These are phyloP conservation scores for Cyclophora albipunctata DNA, from an alignment of 2,888 invertebrate species.

Conservation along the genomic window DNA sequence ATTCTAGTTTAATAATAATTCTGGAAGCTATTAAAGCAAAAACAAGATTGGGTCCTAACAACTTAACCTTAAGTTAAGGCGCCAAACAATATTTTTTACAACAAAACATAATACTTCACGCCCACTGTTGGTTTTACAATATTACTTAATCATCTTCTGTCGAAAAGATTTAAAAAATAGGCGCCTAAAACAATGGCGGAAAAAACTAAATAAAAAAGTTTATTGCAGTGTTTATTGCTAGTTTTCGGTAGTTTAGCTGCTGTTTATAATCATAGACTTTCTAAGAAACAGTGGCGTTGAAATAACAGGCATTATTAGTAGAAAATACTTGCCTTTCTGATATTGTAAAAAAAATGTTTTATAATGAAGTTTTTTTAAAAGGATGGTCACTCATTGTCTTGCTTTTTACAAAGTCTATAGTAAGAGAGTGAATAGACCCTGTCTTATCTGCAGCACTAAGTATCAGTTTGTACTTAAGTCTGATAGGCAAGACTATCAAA, in stretches of 20 bases:
- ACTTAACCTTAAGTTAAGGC: conserved; percentile 22
- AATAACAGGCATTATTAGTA: too few species aligned
- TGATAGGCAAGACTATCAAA: too few species aligned
- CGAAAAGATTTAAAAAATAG: conserved; percentile 38
- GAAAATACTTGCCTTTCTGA: too few species aligned
- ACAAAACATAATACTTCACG: conserved; percentile 43
- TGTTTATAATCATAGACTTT: conserved; percentile 34
- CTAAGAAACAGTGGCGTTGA: conserved; percentile 21
- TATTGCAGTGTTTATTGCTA: conserved; percentile 36
- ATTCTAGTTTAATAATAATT: too few species aligned
- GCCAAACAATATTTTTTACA: conserved; percentile 30
- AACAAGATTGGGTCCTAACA: conserved; percentile 12
- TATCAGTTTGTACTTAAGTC: too few species aligned
- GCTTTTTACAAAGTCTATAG: too few species aligned
- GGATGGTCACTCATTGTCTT: too few species aligned
- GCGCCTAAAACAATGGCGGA: conserved; percentile 41
- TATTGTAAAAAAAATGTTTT: too few species aligned
- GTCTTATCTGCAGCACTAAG: too few species aligned
- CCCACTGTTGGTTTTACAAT: conserved; percentile 66
- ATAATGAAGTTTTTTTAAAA: too few species aligned
- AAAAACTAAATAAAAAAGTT: conserved; percentile 30
- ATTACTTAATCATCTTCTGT: conserved; percentile 54
- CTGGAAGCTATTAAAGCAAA: conserved; percentile 6
- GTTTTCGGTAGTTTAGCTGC: conserved; percentile 32
- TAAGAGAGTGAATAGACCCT: too few species aligned